These are phyloP conservation scores for Megaustenia siamemsis DNA, from an alignment of 2,888 invertebrate genomes.

Conservation along the genomic window DNA sequence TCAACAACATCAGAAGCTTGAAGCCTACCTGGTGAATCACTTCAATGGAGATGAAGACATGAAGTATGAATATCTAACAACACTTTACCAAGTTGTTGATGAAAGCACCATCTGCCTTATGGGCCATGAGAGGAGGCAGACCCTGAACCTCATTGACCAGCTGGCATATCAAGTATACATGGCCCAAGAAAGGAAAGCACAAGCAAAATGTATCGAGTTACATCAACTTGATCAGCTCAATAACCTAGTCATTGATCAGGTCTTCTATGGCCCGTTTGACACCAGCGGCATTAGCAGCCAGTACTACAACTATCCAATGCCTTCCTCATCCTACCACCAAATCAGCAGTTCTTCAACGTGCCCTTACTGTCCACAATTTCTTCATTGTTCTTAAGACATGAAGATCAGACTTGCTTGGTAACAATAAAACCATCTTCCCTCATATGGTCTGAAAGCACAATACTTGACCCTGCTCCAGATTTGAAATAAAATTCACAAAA, in stretches of 20 bases:
- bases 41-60: slow-evolving; percentile 88
- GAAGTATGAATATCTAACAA: slow-evolving; percentile 97
- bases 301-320: slow-evolving; percentile 69
- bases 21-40: slow-evolving; percentile 98
- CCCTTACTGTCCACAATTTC: slow-evolving; percentile 69
- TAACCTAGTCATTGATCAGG: slow-evolving; percentile 79
- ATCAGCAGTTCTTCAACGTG: slow-evolving; percentile 68
- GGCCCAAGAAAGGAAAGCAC: slow-evolving; percentile 81
- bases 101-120: slow-evolving; percentile 99
- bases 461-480: not conserved
- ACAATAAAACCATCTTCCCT: not conserved
- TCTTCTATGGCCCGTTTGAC: slow-evolving; percentile 78
- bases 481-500: not conserved
- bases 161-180: slow-evolving; percentile 90
- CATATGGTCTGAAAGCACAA: not conserved
- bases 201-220: slow-evolving; percentile 76
- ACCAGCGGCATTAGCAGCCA: slow-evolving; percentile 69
- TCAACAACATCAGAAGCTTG: slow-evolving; percentile 96
- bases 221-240: slow-evolving; percentile 78
- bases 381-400: slow-evolving; percentile 69
- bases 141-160: slow-evolving; percentile 94
- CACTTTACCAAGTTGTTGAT: slow-evolving; percentile 96
- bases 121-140: slow-evolving; percentile 98
- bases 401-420: not conserved
- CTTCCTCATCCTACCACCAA: slow-evolving; percentile 69